These are phyloP conservation scores for Platynereis dumerilii DNA, from an alignment of 2,888 invertebrate species.

Conservation along the genomic window DNA sequence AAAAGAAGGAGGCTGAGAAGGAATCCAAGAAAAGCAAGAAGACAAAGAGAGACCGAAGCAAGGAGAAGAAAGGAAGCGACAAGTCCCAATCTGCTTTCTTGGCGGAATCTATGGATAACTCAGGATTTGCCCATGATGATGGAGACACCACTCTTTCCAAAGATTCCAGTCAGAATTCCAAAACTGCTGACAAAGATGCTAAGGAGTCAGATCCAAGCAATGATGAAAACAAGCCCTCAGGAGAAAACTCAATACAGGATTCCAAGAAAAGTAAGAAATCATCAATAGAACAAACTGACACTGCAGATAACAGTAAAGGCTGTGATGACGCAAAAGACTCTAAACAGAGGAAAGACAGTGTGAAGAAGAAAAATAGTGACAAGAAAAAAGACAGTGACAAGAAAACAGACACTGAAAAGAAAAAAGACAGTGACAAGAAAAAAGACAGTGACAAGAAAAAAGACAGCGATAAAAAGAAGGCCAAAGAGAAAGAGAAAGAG, in stretches of 20 bases:
- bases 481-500: conserved; percentile 3
- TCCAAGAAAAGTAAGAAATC: conserved; percentile 1
- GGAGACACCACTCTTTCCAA: no score
- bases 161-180: no score
- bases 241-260: neutral
- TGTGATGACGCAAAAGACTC: no score
- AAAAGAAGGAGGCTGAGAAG: conserved; percentile 6
- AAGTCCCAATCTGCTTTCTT: no score
- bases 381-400: conserved; percentile 6
- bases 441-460: conserved; percentile 1
- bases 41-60: neutral
- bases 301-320: no score
- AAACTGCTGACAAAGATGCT: neutral
- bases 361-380: neutral
- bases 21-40: conserved; percentile 1
- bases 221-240: neutral
- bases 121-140: no score
- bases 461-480: conserved; percentile 10
- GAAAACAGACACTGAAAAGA: neutral
- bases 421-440: conserved; percentile 1
- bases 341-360: conserved; percentile 1
- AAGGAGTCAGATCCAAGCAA: neutral
- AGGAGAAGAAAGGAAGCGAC: conserved; percentile 1
- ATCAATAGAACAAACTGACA: neutral
- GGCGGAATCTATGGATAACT: no score